Conservation (phyloP, 2,888 invertebrate genomes). For the Helobdella robusta region DNA sequence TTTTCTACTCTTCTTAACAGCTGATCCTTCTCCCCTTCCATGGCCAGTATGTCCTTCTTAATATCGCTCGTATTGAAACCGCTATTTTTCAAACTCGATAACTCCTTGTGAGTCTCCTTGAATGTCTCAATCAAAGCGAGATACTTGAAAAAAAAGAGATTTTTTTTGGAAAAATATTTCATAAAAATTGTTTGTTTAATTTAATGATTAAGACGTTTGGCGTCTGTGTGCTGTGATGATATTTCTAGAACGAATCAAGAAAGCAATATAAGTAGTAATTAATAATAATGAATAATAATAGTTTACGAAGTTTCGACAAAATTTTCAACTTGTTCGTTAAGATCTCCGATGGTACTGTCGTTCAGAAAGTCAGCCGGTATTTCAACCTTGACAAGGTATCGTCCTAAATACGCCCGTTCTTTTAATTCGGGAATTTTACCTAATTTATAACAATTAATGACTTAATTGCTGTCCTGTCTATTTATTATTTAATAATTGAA, state of each 20-base stretch:
- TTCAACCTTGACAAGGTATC: constrained; percentile 58
- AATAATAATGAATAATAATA: no score
- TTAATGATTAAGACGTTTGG: not conserved
- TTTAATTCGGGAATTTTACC: constrained; percentile 64
- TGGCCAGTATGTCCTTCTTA: constrained; percentile 70
- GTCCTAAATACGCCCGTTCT: constrained; percentile 75
- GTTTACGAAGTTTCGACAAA: no score
- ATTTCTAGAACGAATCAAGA: not conserved
- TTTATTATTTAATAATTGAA: no score
- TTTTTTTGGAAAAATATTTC: not conserved
- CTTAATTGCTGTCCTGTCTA: no score
- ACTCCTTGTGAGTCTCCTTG: constrained; percentile 66
- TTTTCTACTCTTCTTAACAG: constrained; percentile 58
- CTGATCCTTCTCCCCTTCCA: constrained; percentile 75
- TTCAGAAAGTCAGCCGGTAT: constrained; percentile 65
- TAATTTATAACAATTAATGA: no score
- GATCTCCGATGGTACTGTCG: constrained; percentile 64
- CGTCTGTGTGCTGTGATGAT: not conserved
- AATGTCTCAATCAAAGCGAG: constrained; percentile 68
- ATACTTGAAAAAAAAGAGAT: constrained; percentile 58
- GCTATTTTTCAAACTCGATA: constrained; percentile 57
- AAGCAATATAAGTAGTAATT: no score
- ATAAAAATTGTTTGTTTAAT: not conserved
- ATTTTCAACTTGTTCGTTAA: constrained; percentile 62
- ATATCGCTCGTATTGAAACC: constrained; percentile 68